phyloP scores from a whole-genome alignment of 2,113 vertebrate species.

The Chloropsis cyanopogon region DNA sequence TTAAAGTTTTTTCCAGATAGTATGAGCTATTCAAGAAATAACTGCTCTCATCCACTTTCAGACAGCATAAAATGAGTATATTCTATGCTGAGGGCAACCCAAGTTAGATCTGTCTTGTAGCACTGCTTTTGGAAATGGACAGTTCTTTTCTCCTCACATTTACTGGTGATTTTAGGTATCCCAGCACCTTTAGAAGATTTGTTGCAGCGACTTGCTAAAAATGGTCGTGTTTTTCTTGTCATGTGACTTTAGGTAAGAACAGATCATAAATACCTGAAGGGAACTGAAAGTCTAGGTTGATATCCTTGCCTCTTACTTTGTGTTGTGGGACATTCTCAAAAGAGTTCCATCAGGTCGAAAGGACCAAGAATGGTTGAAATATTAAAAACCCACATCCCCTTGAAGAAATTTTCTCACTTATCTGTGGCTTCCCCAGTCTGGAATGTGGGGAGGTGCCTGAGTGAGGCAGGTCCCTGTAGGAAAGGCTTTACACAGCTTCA shows the following conservation, averaged over 20 bases:
- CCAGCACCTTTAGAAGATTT: not conserved
- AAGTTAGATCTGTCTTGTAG: not conserved
- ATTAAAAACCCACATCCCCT: not conserved
- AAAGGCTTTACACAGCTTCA: not conserved
- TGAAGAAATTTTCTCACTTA: not conserved
- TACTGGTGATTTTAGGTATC: not conserved
- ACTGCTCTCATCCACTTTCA: not conserved
- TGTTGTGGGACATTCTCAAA: not conserved
- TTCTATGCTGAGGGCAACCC: not conserved
- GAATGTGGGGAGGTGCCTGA: not conserved
- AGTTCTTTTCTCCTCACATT: not conserved
- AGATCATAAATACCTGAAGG: not conserved
- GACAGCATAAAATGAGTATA: not conserved
- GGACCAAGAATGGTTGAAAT: not conserved
- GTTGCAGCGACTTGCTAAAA: not conserved
- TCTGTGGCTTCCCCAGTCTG: not conserved
- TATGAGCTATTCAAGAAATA: not conserved
- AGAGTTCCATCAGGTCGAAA: not conserved
- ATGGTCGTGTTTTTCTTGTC: not conserved
- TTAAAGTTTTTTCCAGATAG: not conserved
- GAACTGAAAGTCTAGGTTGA: not conserved
- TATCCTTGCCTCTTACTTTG: not conserved
- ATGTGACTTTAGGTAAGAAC: not conserved
- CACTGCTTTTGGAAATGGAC: not conserved
- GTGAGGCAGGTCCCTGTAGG: not conserved